Base-by-base conservation (phyloP, 2,113 vertebrate genomes). In the Heterochromis multidens region DNA sequence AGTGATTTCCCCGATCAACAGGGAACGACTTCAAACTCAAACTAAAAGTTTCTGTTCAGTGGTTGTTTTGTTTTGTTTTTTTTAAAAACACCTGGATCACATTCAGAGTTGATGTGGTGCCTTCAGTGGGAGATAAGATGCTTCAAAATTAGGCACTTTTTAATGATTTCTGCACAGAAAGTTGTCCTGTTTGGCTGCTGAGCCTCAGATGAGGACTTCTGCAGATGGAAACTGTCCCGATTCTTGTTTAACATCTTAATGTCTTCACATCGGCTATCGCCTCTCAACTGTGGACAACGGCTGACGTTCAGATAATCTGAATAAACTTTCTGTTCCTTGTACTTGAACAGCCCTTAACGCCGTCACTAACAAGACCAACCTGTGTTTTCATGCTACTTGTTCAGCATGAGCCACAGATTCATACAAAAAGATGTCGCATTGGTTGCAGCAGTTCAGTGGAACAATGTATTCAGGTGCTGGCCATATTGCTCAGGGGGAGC, bases 1-100 rank as follows among this genome's bases (percentile, higher is more conserved):
- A 14, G 43, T 19, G 21, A 35, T 7, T 35, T 76, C 81, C 86
- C 91, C 4, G 87, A 74, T 94, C 89, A 63, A 93, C 92, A 65
- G 92, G 88, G 61, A 72, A 21, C n/a, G 2, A 60, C 46, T 17
- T 58, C 29, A 62, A 58, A 60, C 21, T 33, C 33, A 74, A 31
- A 46, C 23, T 31, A n/a, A 14, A 40, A n/a, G n/a, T 62, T 77
- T 61, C 29, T 70, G 77, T 21, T 85, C 40, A 59, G 61, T 78
- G 76, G 40, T 62, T 82, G 3, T 37, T 37, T 37, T 37, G 33
- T 35, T 65, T 25, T 43, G 23, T 13, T 16, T 16, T 49, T 60
- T 27, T 3, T 52, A 2, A 79, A 82, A 79, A 82, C 40, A 23
- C 46, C 21, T 6, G 58, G 10, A n/a, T 65, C 81, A 76, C 54